Base-by-base conservation (phyloP, 2,888 invertebrate species). In the Ichneumoninae sp. region DNA sequence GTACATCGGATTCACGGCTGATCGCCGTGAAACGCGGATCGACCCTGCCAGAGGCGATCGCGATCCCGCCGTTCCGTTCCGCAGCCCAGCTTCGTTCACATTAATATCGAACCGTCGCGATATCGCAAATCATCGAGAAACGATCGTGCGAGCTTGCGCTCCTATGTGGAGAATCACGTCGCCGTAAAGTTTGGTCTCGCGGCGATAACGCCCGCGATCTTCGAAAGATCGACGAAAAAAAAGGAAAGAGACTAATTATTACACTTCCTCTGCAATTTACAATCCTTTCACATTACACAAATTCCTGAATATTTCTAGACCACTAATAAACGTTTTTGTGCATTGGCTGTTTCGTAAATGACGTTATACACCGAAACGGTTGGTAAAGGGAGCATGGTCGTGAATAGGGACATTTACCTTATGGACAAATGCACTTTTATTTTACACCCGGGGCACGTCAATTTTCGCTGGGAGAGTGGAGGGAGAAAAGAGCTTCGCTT, bases 401-500 rank as follows among this genome's bases (percentile, higher is more conserved):
- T 0, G 19, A 19, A 19, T 19, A 19, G 0, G 19, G 19, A 19
- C 19, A 19, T 19, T 19, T 19, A 19, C 19, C 19, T 19, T 19
- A 19, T 36, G 71, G 66, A 62, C 76, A 68, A 70, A 78, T 81
- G 84, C 81, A 81, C 78, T 81, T 78, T 83, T 80, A 83, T 79
- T 74, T 80, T 57, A 65, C 60, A 80, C 68, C 65, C 84, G 69
- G 50, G 47, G 71, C 78, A 81, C 83, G 83, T 76, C 76, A 77
- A 52, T 72, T 62, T 68, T 52, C 16, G 50, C n/a, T 44, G 8
- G 22, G 47, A 22, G 19, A 60, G 54, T 22, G 47, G 26, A 7
- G 1, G 30, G 30, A 30, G 30, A 4, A 5, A 30, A 44, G 16
- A 10, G 44, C 13, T 47, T 13, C 52, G 10, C 71, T 71, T 79